phyloP scores from a whole-genome alignment of 1,140 invertebrate genomes.

The Zaprionus ghesquierei region DNA sequence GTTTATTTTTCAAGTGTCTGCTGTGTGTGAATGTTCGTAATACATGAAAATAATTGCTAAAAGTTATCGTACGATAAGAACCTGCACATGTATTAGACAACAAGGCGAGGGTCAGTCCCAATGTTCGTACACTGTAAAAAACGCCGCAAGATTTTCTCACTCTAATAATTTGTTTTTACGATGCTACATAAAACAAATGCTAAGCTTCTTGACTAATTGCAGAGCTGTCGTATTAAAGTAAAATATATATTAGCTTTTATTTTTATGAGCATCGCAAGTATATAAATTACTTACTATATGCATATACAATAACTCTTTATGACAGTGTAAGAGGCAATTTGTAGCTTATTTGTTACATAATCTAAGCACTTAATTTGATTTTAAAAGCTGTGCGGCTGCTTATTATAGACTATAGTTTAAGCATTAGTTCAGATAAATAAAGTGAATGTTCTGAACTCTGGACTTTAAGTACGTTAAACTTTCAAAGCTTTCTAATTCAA shows the following conservation, averaged over 20 bases:
- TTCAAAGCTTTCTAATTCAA: neutral
- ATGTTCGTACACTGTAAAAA: neutral
- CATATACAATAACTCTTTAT: too few species aligned
- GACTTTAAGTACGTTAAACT: too few species aligned
- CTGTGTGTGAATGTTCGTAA: neutral
- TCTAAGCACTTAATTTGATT: neutral
- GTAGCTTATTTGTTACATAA: neutral
- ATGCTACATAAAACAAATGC: neutral
- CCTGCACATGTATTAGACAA: neutral
- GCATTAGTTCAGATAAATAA: too few species aligned
- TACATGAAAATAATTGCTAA: neutral
- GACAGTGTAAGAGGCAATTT: too few species aligned
- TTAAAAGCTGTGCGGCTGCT: neutral
- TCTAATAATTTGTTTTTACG: neutral
- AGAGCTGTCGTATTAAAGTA: too few species aligned
- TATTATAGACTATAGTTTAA: neutral
- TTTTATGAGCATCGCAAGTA: too few species aligned
- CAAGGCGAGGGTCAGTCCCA: neutral
- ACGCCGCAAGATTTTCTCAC: too few species aligned
- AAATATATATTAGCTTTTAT: neutral
- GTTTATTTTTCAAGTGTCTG: neutral
- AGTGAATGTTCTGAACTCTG: neutral
- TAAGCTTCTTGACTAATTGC: neutral
- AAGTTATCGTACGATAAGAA: conserved; percentile 15
- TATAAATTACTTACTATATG: too few species aligned